These are phyloP conservation scores for Bettongia penicillata DNA, from an alignment of 2,113 vertebrate genomes.

Conservation along the genomic window DNA sequence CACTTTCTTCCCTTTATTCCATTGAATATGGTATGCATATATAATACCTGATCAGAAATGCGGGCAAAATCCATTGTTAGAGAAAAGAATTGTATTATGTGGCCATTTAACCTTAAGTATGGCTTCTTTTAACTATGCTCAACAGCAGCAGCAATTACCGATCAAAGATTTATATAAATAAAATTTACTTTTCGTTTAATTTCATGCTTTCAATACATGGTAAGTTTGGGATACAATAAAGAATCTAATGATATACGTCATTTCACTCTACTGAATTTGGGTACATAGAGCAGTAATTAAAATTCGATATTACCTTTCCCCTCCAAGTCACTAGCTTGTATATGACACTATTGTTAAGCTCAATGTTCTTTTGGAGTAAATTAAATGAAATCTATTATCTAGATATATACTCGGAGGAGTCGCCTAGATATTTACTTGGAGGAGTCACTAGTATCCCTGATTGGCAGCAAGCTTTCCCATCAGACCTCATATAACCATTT, in stretches of 20 bases:
- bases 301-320: background rate
- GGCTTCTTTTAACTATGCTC: background rate
- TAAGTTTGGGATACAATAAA: background rate
- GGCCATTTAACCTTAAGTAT: background rate
- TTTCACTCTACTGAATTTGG: conserved; percentile 2
- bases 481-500: background rate
- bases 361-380: background rate
- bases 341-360: background rate
- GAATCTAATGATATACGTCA: too few relatives aligned
- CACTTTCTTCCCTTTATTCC: background rate
- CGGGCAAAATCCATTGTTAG: too few relatives aligned
- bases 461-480: background rate
- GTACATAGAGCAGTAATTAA: background rate
- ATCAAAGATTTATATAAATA: background rate
- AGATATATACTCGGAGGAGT: background rate
- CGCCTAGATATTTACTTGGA: too few relatives aligned
- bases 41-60: background rate
- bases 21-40: background rate
- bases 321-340: background rate
- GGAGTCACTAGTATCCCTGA: background rate
- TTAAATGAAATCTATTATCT: conserved; percentile 26
- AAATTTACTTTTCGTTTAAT: background rate
- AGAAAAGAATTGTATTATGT: background rate
- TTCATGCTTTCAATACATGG: background rate
- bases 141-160: background rate